These are phyloP conservation scores for Myiozetetes cayanensis DNA, from an alignment of 2,113 vertebrate genomes.

Conservation along the genomic window DNA sequence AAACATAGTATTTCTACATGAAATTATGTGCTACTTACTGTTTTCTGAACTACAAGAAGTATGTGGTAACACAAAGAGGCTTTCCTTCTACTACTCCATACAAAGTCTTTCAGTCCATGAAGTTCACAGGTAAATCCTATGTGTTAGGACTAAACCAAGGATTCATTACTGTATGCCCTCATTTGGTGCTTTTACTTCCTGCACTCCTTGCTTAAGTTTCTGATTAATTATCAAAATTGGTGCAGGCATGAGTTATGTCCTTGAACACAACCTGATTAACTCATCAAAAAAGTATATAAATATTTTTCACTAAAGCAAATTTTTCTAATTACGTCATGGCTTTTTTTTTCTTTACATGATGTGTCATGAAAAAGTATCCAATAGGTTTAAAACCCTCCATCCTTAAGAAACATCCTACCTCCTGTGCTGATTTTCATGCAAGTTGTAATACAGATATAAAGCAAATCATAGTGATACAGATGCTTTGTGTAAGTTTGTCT, in stretches of 20 bases:
- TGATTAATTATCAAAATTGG: conserved; percentile 14
- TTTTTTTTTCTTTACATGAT: background rate
- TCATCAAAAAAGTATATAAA: background rate
- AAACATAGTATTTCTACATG: background rate
- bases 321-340: background rate
- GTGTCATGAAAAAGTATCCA: background rate
- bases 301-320: background rate
- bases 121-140: background rate
- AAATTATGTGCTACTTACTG: background rate
- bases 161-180: background rate
- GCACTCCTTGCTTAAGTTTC: background rate
- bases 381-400: background rate
- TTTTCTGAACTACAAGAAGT: background rate
- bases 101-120: background rate
- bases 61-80: background rate
- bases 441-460: background rate
- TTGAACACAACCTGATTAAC: background rate
- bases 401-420: background rate
- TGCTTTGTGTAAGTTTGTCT: background rate
- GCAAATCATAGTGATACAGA: background rate
- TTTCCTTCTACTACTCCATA: background rate
- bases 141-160: background rate
- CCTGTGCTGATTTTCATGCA: background rate
- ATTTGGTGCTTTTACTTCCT: background rate
- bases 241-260: background rate